Conservation (phyloP, 1,140 invertebrate species). For the Drosophila littoralis region DNA sequence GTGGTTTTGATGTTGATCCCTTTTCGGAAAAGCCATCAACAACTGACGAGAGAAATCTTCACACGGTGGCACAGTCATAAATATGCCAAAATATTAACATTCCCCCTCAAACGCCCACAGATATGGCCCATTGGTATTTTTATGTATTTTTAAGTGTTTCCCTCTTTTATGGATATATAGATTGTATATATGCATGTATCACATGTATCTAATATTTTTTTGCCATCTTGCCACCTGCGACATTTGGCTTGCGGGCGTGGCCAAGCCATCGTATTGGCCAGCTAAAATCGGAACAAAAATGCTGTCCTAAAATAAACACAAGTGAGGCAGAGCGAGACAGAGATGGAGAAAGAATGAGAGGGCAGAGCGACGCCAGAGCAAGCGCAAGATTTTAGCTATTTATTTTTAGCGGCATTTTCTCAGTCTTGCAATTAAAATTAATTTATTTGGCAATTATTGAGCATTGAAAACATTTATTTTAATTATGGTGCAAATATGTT, state of each 20-base stretch:
- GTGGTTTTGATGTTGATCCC: constrained; percentile 65
- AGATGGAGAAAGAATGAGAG: background rate
- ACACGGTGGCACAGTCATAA: constrained; percentile 50
- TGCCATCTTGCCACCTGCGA: constrained; percentile 64
- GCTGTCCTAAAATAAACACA: constrained; percentile 56
- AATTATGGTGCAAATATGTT: constrained; percentile 71
- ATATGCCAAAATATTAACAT: constrained; percentile 41
- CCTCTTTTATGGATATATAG: background rate
- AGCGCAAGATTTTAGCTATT: constrained; percentile 36
- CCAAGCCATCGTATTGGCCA: constrained; percentile 61
- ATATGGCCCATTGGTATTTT: constrained; percentile 69
- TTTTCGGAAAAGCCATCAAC: constrained; percentile 50
- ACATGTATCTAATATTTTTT: constrained; percentile 22
- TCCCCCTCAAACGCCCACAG: constrained; percentile 1
- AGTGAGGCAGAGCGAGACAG: background rate
- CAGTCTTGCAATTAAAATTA: constrained; percentile 73
- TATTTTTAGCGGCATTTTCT: constrained; percentile 64
- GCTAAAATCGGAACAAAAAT: constrained; percentile 41
- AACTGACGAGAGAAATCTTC: constrained; percentile 52
- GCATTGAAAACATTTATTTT: constrained; percentile 78
- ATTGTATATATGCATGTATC: background rate
- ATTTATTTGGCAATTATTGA: constrained; percentile 80
- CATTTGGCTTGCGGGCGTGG: constrained; percentile 62
- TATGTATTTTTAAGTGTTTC: constrained; percentile 81
- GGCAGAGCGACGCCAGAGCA: background rate